phyloP scores from a whole-genome alignment of 2,888 invertebrate genomes.

The Drosophila diplacantha region DNA sequence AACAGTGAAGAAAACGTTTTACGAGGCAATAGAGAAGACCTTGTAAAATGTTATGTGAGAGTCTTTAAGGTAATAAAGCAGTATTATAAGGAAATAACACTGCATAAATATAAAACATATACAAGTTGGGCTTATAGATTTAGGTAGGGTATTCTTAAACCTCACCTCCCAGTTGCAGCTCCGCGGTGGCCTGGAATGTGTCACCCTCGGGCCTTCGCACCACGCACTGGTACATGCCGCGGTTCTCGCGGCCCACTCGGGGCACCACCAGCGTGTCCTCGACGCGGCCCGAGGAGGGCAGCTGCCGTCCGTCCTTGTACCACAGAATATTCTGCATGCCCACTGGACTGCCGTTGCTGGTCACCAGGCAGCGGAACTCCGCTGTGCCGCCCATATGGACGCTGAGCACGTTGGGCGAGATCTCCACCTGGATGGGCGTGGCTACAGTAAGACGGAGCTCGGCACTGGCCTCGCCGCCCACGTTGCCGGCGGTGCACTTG shows the following conservation, averaged over 20 bases:
- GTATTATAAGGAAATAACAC: too few relatives aligned
- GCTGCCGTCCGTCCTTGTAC: constrained; percentile 84
- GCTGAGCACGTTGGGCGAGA: constrained; percentile 82
- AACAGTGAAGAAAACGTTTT: not conserved
- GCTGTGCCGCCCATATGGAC: constrained; percentile 87
- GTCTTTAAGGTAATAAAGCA: not conserved
- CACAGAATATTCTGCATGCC: constrained; percentile 81
- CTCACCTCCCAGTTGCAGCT: constrained; percentile 85
- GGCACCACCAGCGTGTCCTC: constrained; percentile 82
- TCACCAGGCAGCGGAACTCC: constrained; percentile 83
- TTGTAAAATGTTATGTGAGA: not conserved
- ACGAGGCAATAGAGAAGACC: not conserved
- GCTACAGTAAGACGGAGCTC: constrained; percentile 83
- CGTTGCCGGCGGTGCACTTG: constrained; percentile 84
- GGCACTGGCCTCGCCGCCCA: constrained; percentile 84
- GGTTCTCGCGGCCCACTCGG: constrained; percentile 84
- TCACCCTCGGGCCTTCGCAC: constrained; percentile 85
- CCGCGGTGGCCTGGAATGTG: constrained; percentile 86
- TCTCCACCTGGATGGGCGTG: constrained; percentile 83
- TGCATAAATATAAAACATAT: too few relatives aligned
- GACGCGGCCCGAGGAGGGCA: constrained; percentile 83
- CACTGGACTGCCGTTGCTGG: constrained; percentile 80
- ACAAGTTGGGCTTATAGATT: not conserved
- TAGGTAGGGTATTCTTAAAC: constrained; percentile 18
- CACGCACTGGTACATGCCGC: constrained; percentile 88